phyloP scores from a whole-genome alignment of 2,797 vertebrate genomes.

The Chromobotia macracanthus region DNA sequence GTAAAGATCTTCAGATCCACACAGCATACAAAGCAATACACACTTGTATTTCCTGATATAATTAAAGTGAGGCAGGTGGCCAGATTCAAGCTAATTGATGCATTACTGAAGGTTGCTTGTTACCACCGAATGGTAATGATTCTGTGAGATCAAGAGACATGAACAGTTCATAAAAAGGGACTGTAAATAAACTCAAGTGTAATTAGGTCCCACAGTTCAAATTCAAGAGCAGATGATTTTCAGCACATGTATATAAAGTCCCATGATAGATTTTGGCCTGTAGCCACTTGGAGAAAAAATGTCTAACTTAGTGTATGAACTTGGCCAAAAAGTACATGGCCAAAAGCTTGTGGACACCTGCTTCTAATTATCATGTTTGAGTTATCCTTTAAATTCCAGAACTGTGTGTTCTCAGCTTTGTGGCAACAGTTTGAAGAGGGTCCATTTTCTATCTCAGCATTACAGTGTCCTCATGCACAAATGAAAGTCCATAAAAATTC shows the following conservation, averaged over 20 bases:
- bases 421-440: background rate
- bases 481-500: background rate
- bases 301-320: background rate
- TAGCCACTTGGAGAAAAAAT: background rate
- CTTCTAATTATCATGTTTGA: background rate
- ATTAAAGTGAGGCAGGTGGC: slow-evolving; percentile 45
- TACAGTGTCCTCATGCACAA: background rate
- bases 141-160: slow-evolving; percentile 30
- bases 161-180: slow-evolving; percentile 34
- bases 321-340: background rate
- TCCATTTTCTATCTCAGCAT: background rate
- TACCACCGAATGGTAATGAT: slow-evolving; percentile 25
- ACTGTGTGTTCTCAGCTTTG: background rate
- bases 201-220: background rate
- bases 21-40: background rate
- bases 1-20: background rate
- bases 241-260: background rate
- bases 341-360: background rate
- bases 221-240: background rate
- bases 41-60: background rate
- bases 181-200: slow-evolving; percentile 19
- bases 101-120: slow-evolving; percentile 44
- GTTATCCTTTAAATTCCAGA: no score
- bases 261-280: background rate
- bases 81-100: slow-evolving; percentile 38